Conservation (phyloP, 2,888 invertebrate species). For the Eilema sororculum region DNA sequence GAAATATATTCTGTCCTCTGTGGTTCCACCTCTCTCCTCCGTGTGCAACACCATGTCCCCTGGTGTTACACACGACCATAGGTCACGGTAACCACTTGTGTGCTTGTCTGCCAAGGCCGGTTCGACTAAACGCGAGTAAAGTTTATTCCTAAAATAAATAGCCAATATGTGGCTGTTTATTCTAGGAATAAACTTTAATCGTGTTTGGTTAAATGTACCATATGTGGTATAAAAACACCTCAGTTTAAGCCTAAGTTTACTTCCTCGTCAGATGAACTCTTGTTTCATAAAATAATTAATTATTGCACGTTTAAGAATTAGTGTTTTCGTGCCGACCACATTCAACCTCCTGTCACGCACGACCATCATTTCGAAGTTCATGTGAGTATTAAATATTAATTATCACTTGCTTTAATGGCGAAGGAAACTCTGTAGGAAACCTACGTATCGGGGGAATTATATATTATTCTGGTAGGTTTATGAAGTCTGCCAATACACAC, state of each 20-base stretch:
- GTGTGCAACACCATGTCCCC: too few relatives aligned
- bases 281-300: slow-evolving; percentile 4
- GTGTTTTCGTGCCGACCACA: not conserved
- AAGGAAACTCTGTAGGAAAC: not conserved
- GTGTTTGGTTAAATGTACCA: too few relatives aligned
- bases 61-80: too few relatives aligned
- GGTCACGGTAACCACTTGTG: too few relatives aligned
- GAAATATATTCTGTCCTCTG: too few relatives aligned
- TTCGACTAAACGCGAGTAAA: too few relatives aligned
- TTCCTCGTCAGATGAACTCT: not conserved
- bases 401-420: not conserved
- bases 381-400: not conserved
- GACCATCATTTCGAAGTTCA: not conserved
- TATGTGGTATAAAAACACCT: too few relatives aligned
- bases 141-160: too few relatives aligned
- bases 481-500: not conserved
- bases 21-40: too few relatives aligned
- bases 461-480: not conserved
- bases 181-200: too few relatives aligned
- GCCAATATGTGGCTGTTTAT: too few relatives aligned
- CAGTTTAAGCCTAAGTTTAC: not conserved
- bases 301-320: not conserved
- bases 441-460: not conserved
- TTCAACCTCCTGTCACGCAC: not conserved
- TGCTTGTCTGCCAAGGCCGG: too few relatives aligned